A percentile compares a stretch with the other conserved stretches of the same genome.
Conservation (phyloP, 2,113 vertebrate genomes). For the Brachyhypopomus occidentalis region DNA sequence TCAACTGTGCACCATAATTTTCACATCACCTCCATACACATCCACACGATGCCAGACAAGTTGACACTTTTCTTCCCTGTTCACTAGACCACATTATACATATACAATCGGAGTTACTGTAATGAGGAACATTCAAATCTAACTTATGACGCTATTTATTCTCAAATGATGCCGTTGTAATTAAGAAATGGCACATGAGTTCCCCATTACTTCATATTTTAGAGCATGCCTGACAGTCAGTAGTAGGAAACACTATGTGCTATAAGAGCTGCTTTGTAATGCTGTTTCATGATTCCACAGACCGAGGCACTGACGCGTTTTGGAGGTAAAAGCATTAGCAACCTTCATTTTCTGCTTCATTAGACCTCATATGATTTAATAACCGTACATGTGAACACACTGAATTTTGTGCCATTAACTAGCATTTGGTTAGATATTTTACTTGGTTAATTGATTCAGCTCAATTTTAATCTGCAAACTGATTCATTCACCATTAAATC, state of each 20-base stretch:
- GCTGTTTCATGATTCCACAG: slow-evolving; percentile 26
- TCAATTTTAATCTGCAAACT: slow-evolving; percentile 73
- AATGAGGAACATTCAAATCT: not conserved
- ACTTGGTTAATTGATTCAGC: slow-evolving; percentile 62
- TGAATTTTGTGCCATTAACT: slow-evolving; percentile 48
- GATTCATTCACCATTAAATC: slow-evolving; percentile 72
- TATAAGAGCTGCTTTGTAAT: slow-evolving; percentile 34
- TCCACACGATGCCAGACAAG: not conserved
- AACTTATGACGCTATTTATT: not conserved
- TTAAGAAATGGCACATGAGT: not conserved
- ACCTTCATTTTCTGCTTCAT: slow-evolving; percentile 58
- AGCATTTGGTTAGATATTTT: slow-evolving; percentile 50
- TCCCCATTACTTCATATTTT: not conserved
- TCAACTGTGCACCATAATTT: slow-evolving; percentile 20
- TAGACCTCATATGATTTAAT: slow-evolving; percentile 50
- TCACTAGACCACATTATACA: not conserved
- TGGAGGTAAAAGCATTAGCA: slow-evolving; percentile 48
- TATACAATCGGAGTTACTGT: not conserved
- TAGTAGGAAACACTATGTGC: not conserved
- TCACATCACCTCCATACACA: slow-evolving; percentile 12
- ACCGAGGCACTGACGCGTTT: slow-evolving; percentile 16
- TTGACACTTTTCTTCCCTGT: not conserved
- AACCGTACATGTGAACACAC: slow-evolving; percentile 42
- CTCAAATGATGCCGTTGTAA: not conserved
- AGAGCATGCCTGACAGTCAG: not conserved